Base-by-base conservation (phyloP, 2,113 vertebrate species). In the Ellobius talpinus region DNA sequence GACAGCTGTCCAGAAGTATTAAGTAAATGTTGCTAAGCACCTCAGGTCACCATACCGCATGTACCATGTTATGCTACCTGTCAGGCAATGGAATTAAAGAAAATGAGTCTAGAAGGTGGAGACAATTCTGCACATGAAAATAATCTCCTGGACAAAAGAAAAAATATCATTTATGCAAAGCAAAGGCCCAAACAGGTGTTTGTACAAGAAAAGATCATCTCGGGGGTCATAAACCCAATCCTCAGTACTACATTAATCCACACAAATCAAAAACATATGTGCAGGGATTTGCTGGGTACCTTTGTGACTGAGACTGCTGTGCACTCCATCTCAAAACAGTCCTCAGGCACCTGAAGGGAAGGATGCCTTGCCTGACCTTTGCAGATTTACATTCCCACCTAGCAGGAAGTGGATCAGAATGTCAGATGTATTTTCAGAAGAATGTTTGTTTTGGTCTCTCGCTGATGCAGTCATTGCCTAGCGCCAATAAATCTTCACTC, bases 351-450 rank as follows among this genome's bases (percentile, higher is more conserved):
- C 94, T 90, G 47, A 94, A 97, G 65, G 77, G 52, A 93, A 89
- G 77, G 52, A 93, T 84, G 47, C 45, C 92, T 84, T 95, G 90
- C 70, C 88, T 96, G 90, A 96, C 86, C 95, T 96, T 95, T 92
- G 50, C 55, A 95, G 93, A 95, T 97, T 92, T 97, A 92, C 33
- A 61, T 45, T 87, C 82, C 68, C 16, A 50, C 81, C 84, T 92
- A 89, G 3, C 45, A 81, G 81, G 66, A 96, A 94, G 88, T 7
- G 7, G 82, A 95, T 65, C 93, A 93, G 92, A 97, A 97, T 93
- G 77, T 90, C 92, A 82, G 36, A 82, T 47, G 63, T 89, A 73
- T 89, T 97, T 97, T 78, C 96, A 92, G 70, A 88, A 90, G 65
- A 92, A 89, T 86, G 55, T 93, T 96, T 95, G 85, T 84, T 94